These are phyloP conservation scores for Rhizoglyphus robini DNA, from an alignment of 1,140 invertebrate genomes.

Conservation along the genomic window DNA sequence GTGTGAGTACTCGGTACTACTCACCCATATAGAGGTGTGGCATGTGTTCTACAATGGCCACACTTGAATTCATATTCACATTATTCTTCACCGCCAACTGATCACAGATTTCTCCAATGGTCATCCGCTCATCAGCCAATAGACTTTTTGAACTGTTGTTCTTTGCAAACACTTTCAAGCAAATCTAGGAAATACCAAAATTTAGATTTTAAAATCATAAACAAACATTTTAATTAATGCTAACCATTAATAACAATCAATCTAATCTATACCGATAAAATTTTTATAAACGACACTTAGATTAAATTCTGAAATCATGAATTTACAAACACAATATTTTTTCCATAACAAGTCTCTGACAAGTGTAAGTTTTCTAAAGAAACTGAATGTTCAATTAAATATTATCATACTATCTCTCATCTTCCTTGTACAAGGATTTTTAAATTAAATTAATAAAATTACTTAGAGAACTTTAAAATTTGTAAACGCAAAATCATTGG, in stretches of 20 bases:
- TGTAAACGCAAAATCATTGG: no score
- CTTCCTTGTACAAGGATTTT: no score
- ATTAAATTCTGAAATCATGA: background rate
- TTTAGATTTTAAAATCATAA: background rate
- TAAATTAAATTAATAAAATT: no score
- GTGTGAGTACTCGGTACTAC: conserved; percentile 30
- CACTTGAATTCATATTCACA: conserved; percentile 77
- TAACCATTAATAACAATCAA: background rate
- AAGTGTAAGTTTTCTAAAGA: no score
- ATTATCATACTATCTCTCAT: no score
- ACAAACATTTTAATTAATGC: background rate
- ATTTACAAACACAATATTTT: conserved; percentile 50
- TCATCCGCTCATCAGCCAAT: conserved; percentile 93
- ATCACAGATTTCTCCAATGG: conserved; percentile 73
- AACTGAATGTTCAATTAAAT: conserved; percentile 81
- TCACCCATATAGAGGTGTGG: conserved; percentile 93
- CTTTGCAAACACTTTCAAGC: conserved; percentile 81
- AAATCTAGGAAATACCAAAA: conserved; percentile 45
- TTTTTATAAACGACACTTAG: background rate
- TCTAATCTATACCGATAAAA: background rate
- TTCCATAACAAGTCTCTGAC: no score
- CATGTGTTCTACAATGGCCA: conserved; percentile 85
- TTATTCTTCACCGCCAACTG: conserved; percentile 95
- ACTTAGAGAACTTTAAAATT: no score
- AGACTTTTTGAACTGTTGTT: conserved; percentile 89